Evolutionary conservation across 2,888 invertebrate genomes (phyloP), one percentile per base, ranked within the genome.

Genomic region (Argyra leucocephala): DNA sequence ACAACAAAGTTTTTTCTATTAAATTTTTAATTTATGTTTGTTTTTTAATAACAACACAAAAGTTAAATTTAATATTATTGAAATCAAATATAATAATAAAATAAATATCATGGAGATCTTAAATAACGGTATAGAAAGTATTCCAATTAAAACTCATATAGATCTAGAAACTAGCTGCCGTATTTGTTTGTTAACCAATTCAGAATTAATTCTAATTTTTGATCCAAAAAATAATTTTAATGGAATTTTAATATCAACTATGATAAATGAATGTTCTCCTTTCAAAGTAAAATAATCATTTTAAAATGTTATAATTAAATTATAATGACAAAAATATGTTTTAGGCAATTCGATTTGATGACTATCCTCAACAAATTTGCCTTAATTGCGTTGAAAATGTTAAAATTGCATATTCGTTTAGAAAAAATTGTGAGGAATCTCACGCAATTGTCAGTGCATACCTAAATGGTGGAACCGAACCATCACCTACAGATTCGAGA

Each of bases 281-380:
- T 18, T 18, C 15, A 48, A 48, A 18, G 48, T 48, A 48, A 48
- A 18, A 48, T 12, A 37, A 37, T 10, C 5, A 37, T 9, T 37
- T 26, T 26, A 26, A 26, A 26, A 9, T 6, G 26, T 9, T 26
- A 26, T n/a, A 26, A 26, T 26, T 26, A 26, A 26, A 26, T 26
- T 58, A 12, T 2, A 58, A 22, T 23, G 22, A 57, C 3, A 21
- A n/a, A 7, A 22, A 10, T 58, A 18, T 24, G 23, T 59, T 22
- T 59, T 18, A 59, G 59, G 59, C 23, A 15, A 23, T 23, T 23
- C 12, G 59, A 4, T 23, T 23, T 23, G 59, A 59, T 23, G 59
- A 59, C 23, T 59, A 79, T 69, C 81, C 80, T 3, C 72, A 74
- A 57, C 73, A 78, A 60, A 78, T 80, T 66, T 80, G 80, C 64